These are phyloP conservation scores for Scaptomyza graminum DNA, from an alignment of 1,140 invertebrate genomes.

Conservation along the genomic window DNA sequence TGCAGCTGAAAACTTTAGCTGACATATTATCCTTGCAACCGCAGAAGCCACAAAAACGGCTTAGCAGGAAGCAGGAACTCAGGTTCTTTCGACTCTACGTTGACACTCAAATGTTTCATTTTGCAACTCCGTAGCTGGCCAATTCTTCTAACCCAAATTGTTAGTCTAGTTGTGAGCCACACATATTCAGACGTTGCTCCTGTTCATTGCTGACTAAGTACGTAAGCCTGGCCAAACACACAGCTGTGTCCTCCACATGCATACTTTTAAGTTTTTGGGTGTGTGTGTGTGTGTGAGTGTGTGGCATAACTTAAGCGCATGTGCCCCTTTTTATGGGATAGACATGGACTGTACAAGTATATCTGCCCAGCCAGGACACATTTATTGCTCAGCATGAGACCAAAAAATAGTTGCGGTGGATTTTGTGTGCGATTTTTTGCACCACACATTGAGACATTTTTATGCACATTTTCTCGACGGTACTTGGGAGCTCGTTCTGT, in stretches of 20 bases:
- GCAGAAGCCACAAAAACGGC: slow-evolving; percentile 67
- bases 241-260: slow-evolving; percentile 54
- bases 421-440: slow-evolving; percentile 65
- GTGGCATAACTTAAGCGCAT: slow-evolving; percentile 60
- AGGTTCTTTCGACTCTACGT: neutral
- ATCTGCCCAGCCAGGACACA: slow-evolving; percentile 68
- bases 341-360: slow-evolving; percentile 73
- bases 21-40: slow-evolving; percentile 73
- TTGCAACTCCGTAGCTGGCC: slow-evolving; percentile 38
- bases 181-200: slow-evolving; percentile 20
- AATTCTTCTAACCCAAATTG: slow-evolving; percentile 65
- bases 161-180: slow-evolving; percentile 56
- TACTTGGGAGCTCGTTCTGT: slow-evolving; percentile 17
- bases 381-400: slow-evolving; percentile 76
- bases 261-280: neutral
- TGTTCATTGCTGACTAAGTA: slow-evolving; percentile 45
- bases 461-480: slow-evolving; percentile 40
- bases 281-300: slow-evolving; percentile 16
- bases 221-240: slow-evolving; percentile 64
- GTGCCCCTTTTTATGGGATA: slow-evolving; percentile 74
- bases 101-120: slow-evolving; percentile 33
- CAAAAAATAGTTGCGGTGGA: slow-evolving; percentile 79
- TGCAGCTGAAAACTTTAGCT: slow-evolving; percentile 66
- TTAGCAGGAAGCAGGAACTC: slow-evolving; percentile 56
- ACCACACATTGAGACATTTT: slow-evolving; percentile 54